A percentile compares a stretch with the other conserved stretches of the same genome.
phyloP scores from a whole-genome alignment of 2,888 invertebrate species.

The Pristionchus maxplancki region DNA sequence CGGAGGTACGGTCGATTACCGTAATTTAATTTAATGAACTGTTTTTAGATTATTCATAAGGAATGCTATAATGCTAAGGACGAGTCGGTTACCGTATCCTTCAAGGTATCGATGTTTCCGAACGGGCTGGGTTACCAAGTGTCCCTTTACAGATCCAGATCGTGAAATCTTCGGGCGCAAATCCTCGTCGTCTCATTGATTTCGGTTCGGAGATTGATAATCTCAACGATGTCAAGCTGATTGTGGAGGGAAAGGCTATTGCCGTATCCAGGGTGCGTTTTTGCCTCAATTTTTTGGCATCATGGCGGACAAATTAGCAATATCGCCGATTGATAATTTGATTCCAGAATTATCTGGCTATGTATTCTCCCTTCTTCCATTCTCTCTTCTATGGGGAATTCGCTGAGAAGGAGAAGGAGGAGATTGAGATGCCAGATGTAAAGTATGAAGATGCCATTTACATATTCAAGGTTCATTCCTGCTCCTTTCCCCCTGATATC shows the following conservation, averaged over 20 bases:
- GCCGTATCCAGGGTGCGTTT: conserved; percentile 17
- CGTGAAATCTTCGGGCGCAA: not conserved
- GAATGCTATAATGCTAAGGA: not conserved
- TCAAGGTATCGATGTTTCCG: not conserved
- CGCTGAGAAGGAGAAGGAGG: not conserved
- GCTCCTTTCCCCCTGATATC: no score
- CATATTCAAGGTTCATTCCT: not conserved
- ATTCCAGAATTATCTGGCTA: not conserved
- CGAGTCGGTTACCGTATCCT: not conserved
- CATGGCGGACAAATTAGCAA: no score
- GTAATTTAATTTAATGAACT: not conserved
- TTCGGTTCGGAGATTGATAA: not conserved
- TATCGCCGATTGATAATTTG: no score
- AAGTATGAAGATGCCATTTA: conserved; percentile 10
- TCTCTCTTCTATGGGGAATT: conserved; percentile 6
- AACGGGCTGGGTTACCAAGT: not conserved
- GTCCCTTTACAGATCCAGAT: not conserved
- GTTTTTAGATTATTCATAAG: not conserved
- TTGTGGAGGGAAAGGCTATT: conserved; percentile 16
- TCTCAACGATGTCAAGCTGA: conserved; percentile 26
- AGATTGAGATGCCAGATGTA: conserved; percentile 1
- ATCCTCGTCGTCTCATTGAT: conserved; percentile 11
- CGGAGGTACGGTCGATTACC: not conserved
- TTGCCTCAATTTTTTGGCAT: no score
- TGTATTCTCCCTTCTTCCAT: not conserved